Base-by-base conservation (phyloP, 23 tunicate genomes). In the Styela clava region DNA sequence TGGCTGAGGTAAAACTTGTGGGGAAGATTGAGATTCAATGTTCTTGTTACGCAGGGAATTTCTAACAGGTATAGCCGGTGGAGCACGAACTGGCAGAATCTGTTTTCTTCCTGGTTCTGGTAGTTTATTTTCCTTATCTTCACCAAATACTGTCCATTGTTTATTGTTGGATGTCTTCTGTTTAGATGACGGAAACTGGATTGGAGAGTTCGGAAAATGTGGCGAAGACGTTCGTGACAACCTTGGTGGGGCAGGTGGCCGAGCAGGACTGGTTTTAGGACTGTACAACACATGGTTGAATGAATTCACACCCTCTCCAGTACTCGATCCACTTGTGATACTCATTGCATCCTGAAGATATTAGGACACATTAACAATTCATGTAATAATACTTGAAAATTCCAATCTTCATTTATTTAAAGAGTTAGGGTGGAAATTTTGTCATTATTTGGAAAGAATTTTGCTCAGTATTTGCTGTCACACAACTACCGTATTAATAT, bases 261-360 rank as follows among this genome's bases (percentile, higher is more conserved):
- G 71, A 67, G 30, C 16, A 29, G 30, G 31, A 25, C 32, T 27
- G 22, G 21, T 67, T 67, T 67, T 67, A 1, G 71, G 71, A 67
- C 71, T 67, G 71, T 67, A 67, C 71, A 44, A 44, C 12, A 22
- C 24, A 18, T 24, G 21, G 21, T 16, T 24, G 21, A 67, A 29
- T 29, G 71, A 24, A 22, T 24, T 1, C 16, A 67, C 22, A 29
- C 16, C 31, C 21, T 67, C 71, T 25, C 71, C 2, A 1, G 22
- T 16, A 24, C 71, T 67, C 1, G 71, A 25, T 12, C 44, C 64
- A 2, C 81, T 76, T 52, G 81, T 1, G 22, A 37, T n/a, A 29
- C 81, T 76, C 64, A 44, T 44, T 22, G 81, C 63, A 44, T 76
- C 81, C 81, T 76, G 64, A 44, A 76, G 37, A 76, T 1, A 69